Conservation (phyloP, 92 coral and sea anemone genomes). For the Pocillopora grandis region DNA sequence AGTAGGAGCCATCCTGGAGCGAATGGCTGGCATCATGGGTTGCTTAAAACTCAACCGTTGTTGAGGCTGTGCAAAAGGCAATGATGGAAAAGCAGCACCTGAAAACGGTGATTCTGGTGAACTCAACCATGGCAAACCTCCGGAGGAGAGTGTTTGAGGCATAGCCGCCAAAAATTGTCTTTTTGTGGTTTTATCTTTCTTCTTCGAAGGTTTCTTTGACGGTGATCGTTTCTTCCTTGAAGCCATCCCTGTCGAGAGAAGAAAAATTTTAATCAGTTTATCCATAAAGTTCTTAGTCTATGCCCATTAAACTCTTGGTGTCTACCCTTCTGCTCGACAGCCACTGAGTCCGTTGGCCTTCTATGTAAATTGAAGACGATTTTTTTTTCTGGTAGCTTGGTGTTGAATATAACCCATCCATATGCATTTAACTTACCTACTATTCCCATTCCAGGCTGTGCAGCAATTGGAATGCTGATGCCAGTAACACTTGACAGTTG, state of each 20-base stretch:
- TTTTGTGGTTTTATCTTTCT: conserved; percentile 26
- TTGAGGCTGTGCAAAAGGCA: not conserved
- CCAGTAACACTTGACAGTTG: conserved; percentile 78
- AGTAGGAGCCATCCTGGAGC: not conserved
- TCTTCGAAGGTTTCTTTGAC: conserved; percentile 10
- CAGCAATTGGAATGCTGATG: conserved; percentile 73
- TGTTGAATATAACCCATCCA: not conserved
- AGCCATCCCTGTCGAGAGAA: conserved; percentile 32
- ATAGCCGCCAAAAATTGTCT: conserved; percentile 31
- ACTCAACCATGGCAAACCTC: not conserved
- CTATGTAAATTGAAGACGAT: no score
- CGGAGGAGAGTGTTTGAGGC: conserved; percentile 7
- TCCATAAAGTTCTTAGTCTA: not conserved
- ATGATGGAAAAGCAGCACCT: conserved; percentile 4
- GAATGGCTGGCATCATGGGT: not conserved
- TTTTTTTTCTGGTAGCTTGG: no score
- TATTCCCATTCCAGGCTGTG: conserved; percentile 66
- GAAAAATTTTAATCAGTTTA: not conserved
- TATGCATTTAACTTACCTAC: conserved; percentile 42
- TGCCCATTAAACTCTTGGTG: not conserved
- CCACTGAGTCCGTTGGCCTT: not conserved
- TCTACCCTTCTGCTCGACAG: not conserved
- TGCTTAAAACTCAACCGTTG: conserved; percentile 10
- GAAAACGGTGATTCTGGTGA: no score
- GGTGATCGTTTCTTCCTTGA: conserved; percentile 40